phyloP scores from a whole-genome alignment of 2,888 invertebrate species.

The Bellardia bayeri region DNA sequence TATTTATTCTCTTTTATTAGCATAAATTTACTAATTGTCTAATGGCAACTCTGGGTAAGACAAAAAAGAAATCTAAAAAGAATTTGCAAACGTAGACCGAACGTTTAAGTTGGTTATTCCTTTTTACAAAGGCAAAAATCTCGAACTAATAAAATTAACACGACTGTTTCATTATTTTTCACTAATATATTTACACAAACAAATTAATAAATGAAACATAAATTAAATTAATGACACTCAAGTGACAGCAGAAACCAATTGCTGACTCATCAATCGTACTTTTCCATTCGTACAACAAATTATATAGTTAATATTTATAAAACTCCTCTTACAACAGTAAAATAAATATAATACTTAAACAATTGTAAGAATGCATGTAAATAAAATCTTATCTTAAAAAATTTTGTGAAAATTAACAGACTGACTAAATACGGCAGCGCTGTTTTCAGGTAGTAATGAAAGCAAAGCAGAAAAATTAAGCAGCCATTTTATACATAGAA shows the following conservation, averaged over 20 bases:
- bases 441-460: slow-evolving; percentile 4
- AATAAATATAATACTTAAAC: neutral
- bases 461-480: slow-evolving; percentile 13
- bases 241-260: neutral
- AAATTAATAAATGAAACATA: slow-evolving; percentile 32
- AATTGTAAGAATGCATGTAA: too few relatives aligned
- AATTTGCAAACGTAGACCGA: neutral
- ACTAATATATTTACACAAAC: slow-evolving; percentile 36
- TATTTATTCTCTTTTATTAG: too few relatives aligned
- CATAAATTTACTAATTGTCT: too few relatives aligned
- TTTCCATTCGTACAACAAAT: slow-evolving; percentile 3
- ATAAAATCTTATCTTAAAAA: neutral
- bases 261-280: slow-evolving; percentile 64
- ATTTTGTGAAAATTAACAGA: neutral
- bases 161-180: slow-evolving; percentile 14
- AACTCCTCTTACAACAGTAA: neutral
- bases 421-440: slow-evolving; percentile 18
- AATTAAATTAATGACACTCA: slow-evolving; percentile 5
- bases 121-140: slow-evolving; percentile 41
- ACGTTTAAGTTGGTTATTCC: neutral
- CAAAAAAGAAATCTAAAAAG: too few relatives aligned
- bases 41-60: too few relatives aligned
- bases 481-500: slow-evolving; percentile 69
- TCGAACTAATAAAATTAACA: slow-evolving; percentile 18
- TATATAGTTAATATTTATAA: neutral